Percentiles rank a stretch among this genome's conserved stretches.
phyloP scores from a whole-genome alignment of 2,113 vertebrate species.

The Monarcha castaneiventris region DNA sequence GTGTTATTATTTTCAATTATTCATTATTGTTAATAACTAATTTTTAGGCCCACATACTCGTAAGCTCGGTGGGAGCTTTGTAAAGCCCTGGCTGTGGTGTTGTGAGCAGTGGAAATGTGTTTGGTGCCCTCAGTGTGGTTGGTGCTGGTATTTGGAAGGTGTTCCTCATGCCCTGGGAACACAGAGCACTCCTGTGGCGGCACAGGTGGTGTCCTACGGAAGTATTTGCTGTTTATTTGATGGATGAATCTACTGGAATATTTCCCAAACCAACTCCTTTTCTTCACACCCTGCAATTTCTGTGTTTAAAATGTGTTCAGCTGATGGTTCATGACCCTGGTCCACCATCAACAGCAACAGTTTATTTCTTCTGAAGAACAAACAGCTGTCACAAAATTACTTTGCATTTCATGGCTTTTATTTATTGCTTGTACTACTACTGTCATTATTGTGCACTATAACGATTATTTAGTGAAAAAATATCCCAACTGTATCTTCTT shows the following conservation, averaged over 20 bases:
- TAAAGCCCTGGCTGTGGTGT: neutral
- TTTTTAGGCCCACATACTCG: neutral
- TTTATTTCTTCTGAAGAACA: neutral
- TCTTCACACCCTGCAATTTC: neutral
- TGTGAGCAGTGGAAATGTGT: neutral
- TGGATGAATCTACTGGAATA: neutral
- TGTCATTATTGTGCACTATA: neutral
- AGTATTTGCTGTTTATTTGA: neutral
- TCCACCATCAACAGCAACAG: neutral
- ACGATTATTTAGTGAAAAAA: neutral
- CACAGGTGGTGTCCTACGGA: neutral
- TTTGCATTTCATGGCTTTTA: neutral
- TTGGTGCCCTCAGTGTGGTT: neutral
- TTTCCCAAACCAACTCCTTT: neutral
- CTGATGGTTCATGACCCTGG: neutral
- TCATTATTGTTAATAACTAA: neutral
- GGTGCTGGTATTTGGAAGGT: neutral
- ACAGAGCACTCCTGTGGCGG: neutral
- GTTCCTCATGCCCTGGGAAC: neutral
- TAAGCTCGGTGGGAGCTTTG: neutral
- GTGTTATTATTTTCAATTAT: neutral
- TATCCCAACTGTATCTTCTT: neutral
- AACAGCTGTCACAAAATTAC: neutral
- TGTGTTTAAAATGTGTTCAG: neutral
- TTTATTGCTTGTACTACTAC: conserved; percentile 16